A percentile compares a stretch with the other conserved stretches of the same genome.
Evolutionary conservation across 30 jellyfish, hydroid and myxozoan genomes (phyloP).

Genomic region (Aurelia aurita): DNA sequence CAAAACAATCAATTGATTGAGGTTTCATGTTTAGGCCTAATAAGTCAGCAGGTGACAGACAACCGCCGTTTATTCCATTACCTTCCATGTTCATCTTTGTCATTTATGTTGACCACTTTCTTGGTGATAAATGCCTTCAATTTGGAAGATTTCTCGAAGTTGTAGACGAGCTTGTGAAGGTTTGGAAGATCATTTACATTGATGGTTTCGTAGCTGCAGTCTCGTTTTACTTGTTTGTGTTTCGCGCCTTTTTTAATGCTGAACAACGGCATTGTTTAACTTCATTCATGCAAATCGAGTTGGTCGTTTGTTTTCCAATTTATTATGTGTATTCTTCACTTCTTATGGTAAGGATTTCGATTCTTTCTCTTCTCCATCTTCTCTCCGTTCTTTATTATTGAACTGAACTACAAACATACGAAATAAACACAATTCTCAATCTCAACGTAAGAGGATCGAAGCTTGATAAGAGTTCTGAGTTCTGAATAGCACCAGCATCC

Average conservation of each 20-base stretch:
- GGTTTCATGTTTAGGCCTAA: constrained; percentile 9
- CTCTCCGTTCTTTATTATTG: background rate
- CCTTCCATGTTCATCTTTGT: constrained; percentile 62
- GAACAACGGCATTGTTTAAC: constrained; percentile 47
- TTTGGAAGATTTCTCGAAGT: constrained; percentile 42
- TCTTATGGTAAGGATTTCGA: background rate
- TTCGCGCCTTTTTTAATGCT: constrained; percentile 60
- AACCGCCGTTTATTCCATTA: background rate
- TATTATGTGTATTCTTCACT: background rate
- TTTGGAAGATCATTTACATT: constrained; percentile 37
- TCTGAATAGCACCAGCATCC: constrained; percentile 54
- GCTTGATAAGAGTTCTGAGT: no score
- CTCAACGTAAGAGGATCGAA: no score
- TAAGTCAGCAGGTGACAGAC: background rate
- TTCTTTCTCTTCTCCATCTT: background rate
- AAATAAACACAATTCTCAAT: no score
- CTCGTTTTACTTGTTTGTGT: constrained; percentile 35
- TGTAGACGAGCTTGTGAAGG: constrained; percentile 42
- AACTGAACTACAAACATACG: no score
- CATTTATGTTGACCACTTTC: constrained; percentile 48
- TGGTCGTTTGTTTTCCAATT: background rate
- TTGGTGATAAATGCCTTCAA: constrained; percentile 22
- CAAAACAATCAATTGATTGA: no score
- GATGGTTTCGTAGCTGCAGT: constrained; percentile 59
- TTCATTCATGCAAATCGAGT: constrained; percentile 25